A percentile compares a stretch with the other conserved stretches of the same genome.
Evolutionary conservation across 2,888 invertebrate genomes (phyloP).

Genomic region (Epiperipatus broadwayi): DNA sequence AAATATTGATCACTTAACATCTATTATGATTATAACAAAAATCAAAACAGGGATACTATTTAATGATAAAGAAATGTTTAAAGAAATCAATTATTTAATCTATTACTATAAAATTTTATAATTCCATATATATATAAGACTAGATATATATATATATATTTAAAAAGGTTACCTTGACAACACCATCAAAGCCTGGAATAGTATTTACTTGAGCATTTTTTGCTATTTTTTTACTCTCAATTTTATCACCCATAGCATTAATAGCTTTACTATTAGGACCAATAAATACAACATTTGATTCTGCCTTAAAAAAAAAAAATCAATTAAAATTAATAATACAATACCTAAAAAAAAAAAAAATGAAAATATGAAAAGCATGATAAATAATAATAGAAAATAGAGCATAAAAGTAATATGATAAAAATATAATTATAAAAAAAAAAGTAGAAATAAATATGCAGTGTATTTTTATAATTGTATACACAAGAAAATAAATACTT

Average conservation of each 20-base stretch:
- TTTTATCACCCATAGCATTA: slow-evolving; percentile 45
- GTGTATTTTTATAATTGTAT: slow-evolving; percentile 17
- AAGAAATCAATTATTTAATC: no score
- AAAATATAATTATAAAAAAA: not conserved
- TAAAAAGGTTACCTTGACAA: slow-evolving; percentile 21
- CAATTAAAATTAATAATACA: no score
- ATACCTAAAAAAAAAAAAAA: no score
- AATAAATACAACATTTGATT: slow-evolving; percentile 37
- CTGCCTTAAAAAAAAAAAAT: slow-evolving; percentile 27
- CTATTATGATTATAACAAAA: no score
- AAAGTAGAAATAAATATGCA: no score
- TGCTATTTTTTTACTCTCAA: slow-evolving; percentile 43
- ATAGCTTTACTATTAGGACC: slow-evolving; percentile 41
- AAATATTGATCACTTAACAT: no score
- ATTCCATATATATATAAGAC: no score
- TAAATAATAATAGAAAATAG: not conserved
- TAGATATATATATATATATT: no score
- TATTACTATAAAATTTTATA: no score
- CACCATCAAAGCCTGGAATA: slow-evolving; percentile 37
- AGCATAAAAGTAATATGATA: not conserved
- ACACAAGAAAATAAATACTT: slow-evolving; percentile 21
- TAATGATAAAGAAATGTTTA: no score
- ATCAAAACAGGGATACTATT: no score
- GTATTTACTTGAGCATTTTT: slow-evolving; percentile 40
- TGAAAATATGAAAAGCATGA: no score